Base-by-base conservation (phyloP, 2,888 invertebrate genomes). In the Troglohyphantes excavatus region DNA sequence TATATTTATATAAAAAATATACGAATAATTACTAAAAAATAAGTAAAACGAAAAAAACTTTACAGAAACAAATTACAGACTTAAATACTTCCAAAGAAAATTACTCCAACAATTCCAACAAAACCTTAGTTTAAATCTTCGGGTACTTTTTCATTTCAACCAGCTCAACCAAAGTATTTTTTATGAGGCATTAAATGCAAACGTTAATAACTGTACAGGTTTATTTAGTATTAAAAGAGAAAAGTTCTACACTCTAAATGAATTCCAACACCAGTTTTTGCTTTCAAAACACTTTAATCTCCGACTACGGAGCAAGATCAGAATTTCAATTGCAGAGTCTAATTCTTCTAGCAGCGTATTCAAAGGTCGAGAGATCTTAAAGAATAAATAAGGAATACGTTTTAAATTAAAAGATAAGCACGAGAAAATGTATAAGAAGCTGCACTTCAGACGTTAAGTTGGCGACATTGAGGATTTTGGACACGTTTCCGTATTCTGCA, bases 271-370 rank as follows among this genome's bases (percentile, higher is more conserved):
- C 43, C 83, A 73, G 61, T 83, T 83, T 73, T 46, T 61, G 11
- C 63, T 73, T 6, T 83, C 72, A 59, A 82, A 70, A 70, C n/a
- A 82, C 70, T 82, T 82, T 73, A 83, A 83, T 83, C 73, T 73
- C 39, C 17, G 23, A 29, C 26, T 33, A 46, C 27, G 11, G 43
- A 5, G 27, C 73, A 46, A 65, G 73, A 83, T 83, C 83, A 73
- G 73, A 83, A 83, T 83, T 83, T 83, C 73, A 83, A 83, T 83
- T 83, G 73, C 46, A 39, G 19, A 83, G 73, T 73, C 39, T 65
- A 83, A 83, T 83, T 83, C 61, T 23, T 61, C 43, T 26, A 13
- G 46, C 21, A 43, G 33, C 19, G 43, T 19, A 43, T 21, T 27
- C 27, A 46, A 65, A 63, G 65, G 65, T 65, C 65, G 63, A 29